Evolutionary conservation across 2,888 invertebrate genomes (phyloP).

Genomic region (Drosophila trichaetosa): DNA sequence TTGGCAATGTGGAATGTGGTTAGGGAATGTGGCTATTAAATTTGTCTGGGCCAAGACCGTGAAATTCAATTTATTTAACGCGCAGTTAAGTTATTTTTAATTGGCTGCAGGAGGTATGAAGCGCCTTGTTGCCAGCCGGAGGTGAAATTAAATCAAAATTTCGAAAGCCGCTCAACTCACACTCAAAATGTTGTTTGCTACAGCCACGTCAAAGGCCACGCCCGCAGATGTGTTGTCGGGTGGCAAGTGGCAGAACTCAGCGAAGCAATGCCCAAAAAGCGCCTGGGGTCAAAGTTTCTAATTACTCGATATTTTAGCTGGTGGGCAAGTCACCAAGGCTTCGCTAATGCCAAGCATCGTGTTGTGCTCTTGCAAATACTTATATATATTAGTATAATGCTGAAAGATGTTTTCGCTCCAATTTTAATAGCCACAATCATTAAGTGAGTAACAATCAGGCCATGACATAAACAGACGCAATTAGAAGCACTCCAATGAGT

Average conservation of each 20-base stretch:
- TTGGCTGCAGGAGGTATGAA: constrained; percentile 51
- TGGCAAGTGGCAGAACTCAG: not conserved
- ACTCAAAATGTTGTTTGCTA: constrained; percentile 8
- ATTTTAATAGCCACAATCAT: constrained; percentile 52
- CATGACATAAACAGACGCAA: constrained; percentile 18
- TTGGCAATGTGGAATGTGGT: not conserved
- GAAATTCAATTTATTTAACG: constrained; percentile 66
- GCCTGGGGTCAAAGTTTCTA: constrained; percentile 47
- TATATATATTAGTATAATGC: constrained; percentile 8
- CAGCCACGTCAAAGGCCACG: constrained; percentile 43
- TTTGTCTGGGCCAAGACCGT: constrained; percentile 45
- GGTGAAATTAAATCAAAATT: constrained; percentile 72
- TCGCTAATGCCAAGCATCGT: constrained; percentile 2
- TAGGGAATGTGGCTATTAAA: constrained; percentile 50
- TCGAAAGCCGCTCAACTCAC: constrained; percentile 36
- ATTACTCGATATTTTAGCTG: constrained; percentile 57
- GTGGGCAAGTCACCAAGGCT: constrained; percentile 26
- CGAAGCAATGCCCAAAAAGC: constrained; percentile 14
- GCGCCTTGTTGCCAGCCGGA: constrained; percentile 31
- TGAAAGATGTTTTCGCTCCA: constrained; percentile 41
- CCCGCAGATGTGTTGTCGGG: constrained; percentile 22
- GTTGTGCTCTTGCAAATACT: constrained; percentile 1
- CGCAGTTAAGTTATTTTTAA: constrained; percentile 70
- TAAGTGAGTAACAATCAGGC: constrained; percentile 18
- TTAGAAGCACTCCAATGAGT: constrained; percentile 9